These are phyloP conservation scores for Felis catus DNA, from an alignment of 2,113 vertebrate species.

Conservation along the genomic window F.catus_Fca126_mat1.0 CM031422.1:14025001-14025500, in stretches of 20 bases:
- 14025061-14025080: background rate
- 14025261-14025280: no score
- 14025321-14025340: background rate
- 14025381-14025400: background rate
- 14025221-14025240: background rate
- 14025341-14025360: background rate
- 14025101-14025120: background rate
- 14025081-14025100: background rate
- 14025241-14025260: background rate
- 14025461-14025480: background rate
- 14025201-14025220: background rate
- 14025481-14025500: background rate
- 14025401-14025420: background rate
- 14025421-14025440: no score
- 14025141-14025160: background rate
- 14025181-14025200: background rate
- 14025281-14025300: background rate
- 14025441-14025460: background rate
- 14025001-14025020: no score
- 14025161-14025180: background rate
- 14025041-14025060: background rate
- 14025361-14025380: background rate
- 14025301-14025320: background rate
- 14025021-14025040: background rate
- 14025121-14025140: background rate